phyloP scores from a whole-genome alignment of 2,888 invertebrate species.

The Drosophila recens region DNA sequence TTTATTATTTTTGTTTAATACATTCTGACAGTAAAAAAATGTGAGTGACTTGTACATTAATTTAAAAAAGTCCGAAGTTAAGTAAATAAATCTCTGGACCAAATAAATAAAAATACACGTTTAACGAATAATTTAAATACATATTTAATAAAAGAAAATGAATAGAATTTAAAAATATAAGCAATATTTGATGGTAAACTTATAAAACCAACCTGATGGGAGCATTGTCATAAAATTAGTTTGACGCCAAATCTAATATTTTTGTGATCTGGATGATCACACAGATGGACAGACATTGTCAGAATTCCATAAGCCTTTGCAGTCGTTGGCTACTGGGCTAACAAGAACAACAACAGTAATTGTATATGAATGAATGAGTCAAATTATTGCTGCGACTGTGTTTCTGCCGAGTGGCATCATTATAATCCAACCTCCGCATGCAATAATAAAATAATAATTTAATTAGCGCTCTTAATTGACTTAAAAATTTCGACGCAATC shows the following conservation, averaged over 20 bases:
- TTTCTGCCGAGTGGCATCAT: conserved; percentile 33
- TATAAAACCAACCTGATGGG: too few relatives aligned
- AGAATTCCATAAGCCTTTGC: background rate
- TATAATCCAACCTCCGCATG: conserved; percentile 54
- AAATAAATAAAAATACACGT: too few relatives aligned
- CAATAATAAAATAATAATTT: conserved; percentile 67
- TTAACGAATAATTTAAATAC: too few relatives aligned
- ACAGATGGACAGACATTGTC: background rate
- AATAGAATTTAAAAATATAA: too few relatives aligned
- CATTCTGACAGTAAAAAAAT: too few relatives aligned
- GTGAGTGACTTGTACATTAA: too few relatives aligned
- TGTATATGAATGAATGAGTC: conserved; percentile 1
- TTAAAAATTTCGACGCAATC: conserved; percentile 47
- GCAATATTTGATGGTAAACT: too few relatives aligned
- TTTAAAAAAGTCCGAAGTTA: too few relatives aligned
- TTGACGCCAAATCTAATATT: background rate
- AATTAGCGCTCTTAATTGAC: conserved; percentile 74
- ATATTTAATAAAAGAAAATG: too few relatives aligned
- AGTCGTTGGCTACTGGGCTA: background rate
- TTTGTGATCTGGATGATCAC: background rate
- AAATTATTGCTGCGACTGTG: conserved; percentile 1
- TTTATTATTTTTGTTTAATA: too few relatives aligned
- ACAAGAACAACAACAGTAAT: background rate
- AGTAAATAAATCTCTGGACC: too few relatives aligned
- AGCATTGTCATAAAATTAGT: background rate